These are phyloP conservation scores for Phenacoccus solenopsis DNA, from an alignment of 1,140 invertebrate species.

Conservation along the genomic window DNA sequence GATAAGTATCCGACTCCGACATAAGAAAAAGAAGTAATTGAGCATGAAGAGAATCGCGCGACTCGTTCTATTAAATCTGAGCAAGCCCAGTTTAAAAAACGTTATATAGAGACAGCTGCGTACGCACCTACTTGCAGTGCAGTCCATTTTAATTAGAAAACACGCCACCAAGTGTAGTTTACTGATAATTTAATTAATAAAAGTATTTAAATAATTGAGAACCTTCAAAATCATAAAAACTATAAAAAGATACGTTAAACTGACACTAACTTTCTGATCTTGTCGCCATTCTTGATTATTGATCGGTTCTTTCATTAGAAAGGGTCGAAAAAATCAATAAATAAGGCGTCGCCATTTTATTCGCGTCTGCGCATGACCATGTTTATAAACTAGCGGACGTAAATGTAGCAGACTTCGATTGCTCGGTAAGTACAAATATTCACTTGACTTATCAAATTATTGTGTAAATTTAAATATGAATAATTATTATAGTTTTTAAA, in stretches of 20 bases:
- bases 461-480: not conserved
- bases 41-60: conserved; percentile 24
- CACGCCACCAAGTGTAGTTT: conserved; percentile 25
- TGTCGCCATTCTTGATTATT: conserved; percentile 29
- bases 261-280: conserved; percentile 6
- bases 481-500: not conserved
- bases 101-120: conserved; percentile 69
- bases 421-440: not conserved
- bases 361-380: conserved; percentile 40
- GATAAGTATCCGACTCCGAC: not conserved
- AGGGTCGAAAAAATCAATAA: conserved; percentile 23
- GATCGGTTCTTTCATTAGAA: conserved; percentile 26
- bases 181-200: conserved; percentile 1
- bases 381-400: not conserved
- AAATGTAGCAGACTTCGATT: not conserved
- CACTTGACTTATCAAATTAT: not conserved
- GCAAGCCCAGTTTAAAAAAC: conserved; percentile 62
- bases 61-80: conserved; percentile 34
- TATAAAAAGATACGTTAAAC: not conserved
- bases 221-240: not conserved
- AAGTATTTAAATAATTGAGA: not conserved
- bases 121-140: conserved; percentile 74
- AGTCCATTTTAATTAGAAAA: conserved; percentile 28
- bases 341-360: conserved; percentile 28
- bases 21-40: conserved; percentile 8